phyloP scores from a whole-genome alignment of 2,888 invertebrate species.

The Orchesella flavescens region DNA sequence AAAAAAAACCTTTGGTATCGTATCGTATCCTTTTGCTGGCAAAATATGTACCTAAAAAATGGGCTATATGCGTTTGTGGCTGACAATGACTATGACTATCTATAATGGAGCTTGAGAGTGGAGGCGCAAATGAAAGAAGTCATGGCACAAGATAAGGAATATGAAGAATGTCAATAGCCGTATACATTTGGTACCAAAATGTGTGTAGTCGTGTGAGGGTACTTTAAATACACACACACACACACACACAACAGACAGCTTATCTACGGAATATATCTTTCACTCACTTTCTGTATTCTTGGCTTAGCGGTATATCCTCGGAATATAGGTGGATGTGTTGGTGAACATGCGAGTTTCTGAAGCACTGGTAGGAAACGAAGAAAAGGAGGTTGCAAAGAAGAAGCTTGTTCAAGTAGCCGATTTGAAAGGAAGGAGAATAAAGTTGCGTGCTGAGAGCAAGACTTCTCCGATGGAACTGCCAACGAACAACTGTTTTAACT shows the following conservation, averaged over 20 bases:
- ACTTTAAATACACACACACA: neutral
- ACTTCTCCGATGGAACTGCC: conserved; percentile 20
- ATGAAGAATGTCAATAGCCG: neutral
- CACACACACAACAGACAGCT: neutral
- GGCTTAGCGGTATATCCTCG: too few relatives aligned
- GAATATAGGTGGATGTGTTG: too few relatives aligned
- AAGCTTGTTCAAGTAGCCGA: too few relatives aligned
- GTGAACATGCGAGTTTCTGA: too few relatives aligned
- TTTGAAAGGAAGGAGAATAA: neutral
- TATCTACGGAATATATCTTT: too few relatives aligned
- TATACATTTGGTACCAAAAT: neutral
- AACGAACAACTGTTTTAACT: conserved; percentile 21
- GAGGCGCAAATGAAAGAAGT: conserved; percentile 30
- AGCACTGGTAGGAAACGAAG: too few relatives aligned
- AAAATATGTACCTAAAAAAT: neutral
- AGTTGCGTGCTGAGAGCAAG: neutral
- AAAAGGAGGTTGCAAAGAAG: too few relatives aligned
- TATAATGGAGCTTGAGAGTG: neutral
- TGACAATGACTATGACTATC: too few relatives aligned
- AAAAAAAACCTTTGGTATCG: too few relatives aligned
- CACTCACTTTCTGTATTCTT: too few relatives aligned
- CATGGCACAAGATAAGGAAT: conserved; percentile 17
- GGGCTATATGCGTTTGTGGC: too few relatives aligned
- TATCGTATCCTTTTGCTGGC: neutral
- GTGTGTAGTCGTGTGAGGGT: neutral